phyloP scores from a whole-genome alignment of 2,888 invertebrate genomes.

The Agrotis puta region DNA sequence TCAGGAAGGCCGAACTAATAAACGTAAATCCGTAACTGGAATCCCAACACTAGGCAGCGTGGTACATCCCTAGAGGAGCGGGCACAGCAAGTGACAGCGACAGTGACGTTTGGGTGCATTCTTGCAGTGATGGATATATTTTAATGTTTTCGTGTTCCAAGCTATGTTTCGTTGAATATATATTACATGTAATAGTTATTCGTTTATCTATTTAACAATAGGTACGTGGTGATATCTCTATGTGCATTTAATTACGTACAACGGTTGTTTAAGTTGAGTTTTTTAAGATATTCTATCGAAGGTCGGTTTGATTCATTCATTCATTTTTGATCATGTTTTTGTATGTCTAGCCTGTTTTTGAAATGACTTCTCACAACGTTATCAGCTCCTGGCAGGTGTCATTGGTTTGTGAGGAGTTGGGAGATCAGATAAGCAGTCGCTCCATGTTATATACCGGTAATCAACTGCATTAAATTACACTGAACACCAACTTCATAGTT shows the following conservation, averaged over 20 bases:
- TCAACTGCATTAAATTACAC: background rate
- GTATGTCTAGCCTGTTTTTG: background rate
- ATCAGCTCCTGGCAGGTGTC: background rate
- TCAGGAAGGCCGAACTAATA: too few relatives aligned
- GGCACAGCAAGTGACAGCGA: too few relatives aligned
- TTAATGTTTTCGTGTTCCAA: too few relatives aligned
- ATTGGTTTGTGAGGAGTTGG: background rate
- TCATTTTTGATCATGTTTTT: too few relatives aligned
- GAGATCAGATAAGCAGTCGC: background rate
- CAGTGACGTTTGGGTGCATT: too few relatives aligned
- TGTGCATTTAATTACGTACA: slow-evolving; percentile 23
- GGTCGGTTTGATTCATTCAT: background rate
- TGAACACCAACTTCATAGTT: background rate
- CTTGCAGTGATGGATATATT: too few relatives aligned
- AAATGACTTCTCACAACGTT: background rate
- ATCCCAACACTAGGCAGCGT: too few relatives aligned
- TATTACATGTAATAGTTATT: too few relatives aligned
- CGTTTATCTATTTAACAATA: too few relatives aligned
- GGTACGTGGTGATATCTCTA: slow-evolving; percentile 40
- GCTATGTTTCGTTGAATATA: too few relatives aligned
- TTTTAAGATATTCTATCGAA: background rate
- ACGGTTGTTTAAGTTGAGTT: slow-evolving; percentile 4
- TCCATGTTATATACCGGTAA: background rate
- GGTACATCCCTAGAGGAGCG: too few relatives aligned
- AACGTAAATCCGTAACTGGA: too few relatives aligned